Conservation (phyloP, 2,888 invertebrate genomes). For the Meghimatium bilineatum region DNA sequence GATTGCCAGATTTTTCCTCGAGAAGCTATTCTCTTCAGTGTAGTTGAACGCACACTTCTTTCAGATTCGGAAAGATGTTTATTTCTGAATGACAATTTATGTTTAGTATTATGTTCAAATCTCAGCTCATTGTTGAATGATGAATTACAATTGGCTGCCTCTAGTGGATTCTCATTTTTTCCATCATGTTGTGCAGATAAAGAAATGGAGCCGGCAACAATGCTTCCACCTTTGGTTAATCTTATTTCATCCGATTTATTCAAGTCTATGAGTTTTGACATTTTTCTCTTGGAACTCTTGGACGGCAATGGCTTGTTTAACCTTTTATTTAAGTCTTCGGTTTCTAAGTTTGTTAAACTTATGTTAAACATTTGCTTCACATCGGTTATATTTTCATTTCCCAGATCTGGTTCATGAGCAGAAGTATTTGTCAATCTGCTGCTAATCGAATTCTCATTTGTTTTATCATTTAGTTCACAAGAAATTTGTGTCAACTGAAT, state of each 20-base stretch:
- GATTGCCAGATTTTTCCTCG: background rate
- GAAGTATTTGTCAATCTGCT: background rate
- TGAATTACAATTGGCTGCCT: background rate
- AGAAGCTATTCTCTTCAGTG: constrained; percentile 9
- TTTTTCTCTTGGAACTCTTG: background rate
- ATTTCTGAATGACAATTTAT: background rate
- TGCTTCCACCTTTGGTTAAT: background rate
- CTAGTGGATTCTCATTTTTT: background rate
- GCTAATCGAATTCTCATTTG: background rate
- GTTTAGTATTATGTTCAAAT: background rate
- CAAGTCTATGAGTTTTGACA: background rate
- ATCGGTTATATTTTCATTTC: background rate
- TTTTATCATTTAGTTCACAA: background rate
- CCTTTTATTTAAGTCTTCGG: background rate
- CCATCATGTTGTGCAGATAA: background rate
- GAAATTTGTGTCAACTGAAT: background rate
- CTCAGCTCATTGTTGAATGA: background rate
- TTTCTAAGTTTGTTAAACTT: background rate
- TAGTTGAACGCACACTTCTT: background rate
- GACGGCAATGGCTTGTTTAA: background rate
- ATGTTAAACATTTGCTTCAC: background rate
- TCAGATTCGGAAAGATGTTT: background rate
- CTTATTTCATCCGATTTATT: background rate
- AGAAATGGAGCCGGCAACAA: background rate
- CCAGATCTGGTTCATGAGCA: too few relatives aligned